These are phyloP conservation scores for Electrona antarctica DNA, from an alignment of 2,113 vertebrate genomes.

Conservation along the genomic window DNA sequence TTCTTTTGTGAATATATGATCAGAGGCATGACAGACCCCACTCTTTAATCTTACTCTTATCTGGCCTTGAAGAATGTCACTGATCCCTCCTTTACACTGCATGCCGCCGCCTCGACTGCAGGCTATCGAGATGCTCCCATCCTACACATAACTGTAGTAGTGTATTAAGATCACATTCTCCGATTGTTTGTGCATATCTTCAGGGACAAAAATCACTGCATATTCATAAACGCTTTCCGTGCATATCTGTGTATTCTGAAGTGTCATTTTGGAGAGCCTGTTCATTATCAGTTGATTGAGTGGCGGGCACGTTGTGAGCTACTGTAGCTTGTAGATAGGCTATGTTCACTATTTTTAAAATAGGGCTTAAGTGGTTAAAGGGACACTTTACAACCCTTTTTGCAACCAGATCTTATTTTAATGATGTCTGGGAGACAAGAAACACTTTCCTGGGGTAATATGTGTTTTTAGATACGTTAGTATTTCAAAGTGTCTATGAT, in stretches of 20 bases:
- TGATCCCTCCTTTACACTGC: constrained; percentile 40
- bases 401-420: no score
- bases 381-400: no score
- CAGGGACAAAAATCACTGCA: constrained; percentile 6
- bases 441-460: no score
- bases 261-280: constrained; percentile 36
- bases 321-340: no score
- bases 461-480: no score
- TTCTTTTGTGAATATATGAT: constrained; percentile 78
- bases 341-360: no score
- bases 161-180: constrained; percentile 20
- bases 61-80: constrained; percentile 75
- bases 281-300: constrained; percentile 42
- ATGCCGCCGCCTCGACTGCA: constrained; percentile 45
- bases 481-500: no score
- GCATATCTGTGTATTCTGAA: constrained; percentile 20
- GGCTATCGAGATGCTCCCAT: constrained; percentile 47
- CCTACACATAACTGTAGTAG: constrained; percentile 23
- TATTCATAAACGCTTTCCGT: constrained; percentile 32
- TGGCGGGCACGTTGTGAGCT: no score
- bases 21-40: constrained; percentile 63
- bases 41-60: constrained; percentile 71
- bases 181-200: constrained; percentile 57
- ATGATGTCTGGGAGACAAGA: no score
- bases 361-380: no score